phyloP scores from a whole-genome alignment of 2,888 invertebrate genomes.

The Galeruca laticollis region DNA sequence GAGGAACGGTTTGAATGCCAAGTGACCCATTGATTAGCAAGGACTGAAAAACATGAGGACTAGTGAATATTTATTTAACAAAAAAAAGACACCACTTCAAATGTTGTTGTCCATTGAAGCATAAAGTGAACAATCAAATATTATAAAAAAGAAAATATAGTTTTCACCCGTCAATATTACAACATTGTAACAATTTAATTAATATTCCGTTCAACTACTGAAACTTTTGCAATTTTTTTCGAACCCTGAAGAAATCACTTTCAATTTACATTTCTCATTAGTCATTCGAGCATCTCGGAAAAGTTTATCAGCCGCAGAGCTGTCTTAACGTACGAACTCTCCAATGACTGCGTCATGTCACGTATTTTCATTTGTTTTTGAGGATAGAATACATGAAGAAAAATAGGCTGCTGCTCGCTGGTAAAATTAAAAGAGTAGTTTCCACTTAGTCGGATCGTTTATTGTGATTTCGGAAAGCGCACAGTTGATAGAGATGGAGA shows the following conservation, averaged over 20 bases:
- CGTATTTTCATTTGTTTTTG: constrained; percentile 25
- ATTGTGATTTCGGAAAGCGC: constrained; percentile 30
- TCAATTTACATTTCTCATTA: constrained; percentile 17
- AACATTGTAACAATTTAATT: too few species aligned
- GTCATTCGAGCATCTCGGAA: neutral
- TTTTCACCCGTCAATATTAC: too few species aligned
- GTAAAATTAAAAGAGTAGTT: constrained; percentile 38
- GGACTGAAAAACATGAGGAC: too few species aligned
- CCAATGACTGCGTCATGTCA: constrained; percentile 12
- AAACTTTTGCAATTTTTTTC: neutral
- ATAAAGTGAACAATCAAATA: too few species aligned
- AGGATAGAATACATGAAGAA: constrained; percentile 27
- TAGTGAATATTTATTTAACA: too few species aligned
- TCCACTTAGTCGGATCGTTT: constrained; percentile 37
- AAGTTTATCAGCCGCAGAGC: constrained; percentile 1
- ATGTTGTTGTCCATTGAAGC: too few species aligned
- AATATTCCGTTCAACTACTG: neutral
- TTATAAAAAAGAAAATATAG: too few species aligned
- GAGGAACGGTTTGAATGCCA: too few species aligned
- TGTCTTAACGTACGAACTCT: neutral
- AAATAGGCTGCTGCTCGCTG: constrained; percentile 22
- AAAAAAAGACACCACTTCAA: too few species aligned
- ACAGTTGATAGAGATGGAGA: constrained; percentile 28
- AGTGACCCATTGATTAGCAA: too few species aligned
- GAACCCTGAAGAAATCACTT: neutral